These are phyloP conservation scores for Enteromius argenteus DNA, from an alignment of 2,797 vertebrate species.

Conservation along the genomic window DNA sequence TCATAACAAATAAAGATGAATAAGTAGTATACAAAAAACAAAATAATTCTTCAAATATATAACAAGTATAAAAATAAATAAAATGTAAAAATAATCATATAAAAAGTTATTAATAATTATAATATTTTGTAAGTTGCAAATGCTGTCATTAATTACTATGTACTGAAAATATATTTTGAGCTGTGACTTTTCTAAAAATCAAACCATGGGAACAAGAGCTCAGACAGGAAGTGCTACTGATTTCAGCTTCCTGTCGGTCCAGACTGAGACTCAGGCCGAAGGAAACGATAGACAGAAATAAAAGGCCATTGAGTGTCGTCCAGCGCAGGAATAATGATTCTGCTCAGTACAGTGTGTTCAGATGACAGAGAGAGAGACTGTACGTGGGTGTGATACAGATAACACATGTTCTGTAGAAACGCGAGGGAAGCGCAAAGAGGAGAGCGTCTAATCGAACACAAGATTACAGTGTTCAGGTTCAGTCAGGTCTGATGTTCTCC, in stretches of 20 bases:
- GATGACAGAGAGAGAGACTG: slow-evolving; percentile 4
- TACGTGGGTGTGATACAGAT: slow-evolving; percentile 39
- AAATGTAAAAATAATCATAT: not conserved
- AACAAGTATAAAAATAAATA: not conserved
- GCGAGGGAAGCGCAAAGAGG: slow-evolving; percentile 22
- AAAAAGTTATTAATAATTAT: not conserved
- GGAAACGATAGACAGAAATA: not conserved
- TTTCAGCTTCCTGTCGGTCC: slow-evolving; percentile 12
- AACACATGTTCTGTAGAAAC: slow-evolving; percentile 40
- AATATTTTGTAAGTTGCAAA: not conserved
- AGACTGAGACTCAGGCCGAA: not conserved
- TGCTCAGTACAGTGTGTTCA: slow-evolving; percentile 17
- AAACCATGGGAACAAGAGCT: not conserved
- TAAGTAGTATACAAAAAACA: not conserved
- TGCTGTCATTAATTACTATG: not conserved
- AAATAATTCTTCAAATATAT: too few relatives aligned
- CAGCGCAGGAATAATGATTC: not conserved
- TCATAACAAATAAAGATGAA: not conserved
- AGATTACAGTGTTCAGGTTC: slow-evolving; percentile 24
- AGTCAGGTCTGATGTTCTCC: slow-evolving; percentile 5
- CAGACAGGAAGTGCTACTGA: slow-evolving; percentile 19
- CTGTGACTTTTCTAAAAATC: not conserved
- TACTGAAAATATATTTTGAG: not conserved
- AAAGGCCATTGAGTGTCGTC: not conserved
- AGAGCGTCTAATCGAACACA: slow-evolving; percentile 13